Base-by-base conservation (phyloP, 1,140 invertebrate species). In the Pseudachorutes palmiensis region DNA sequence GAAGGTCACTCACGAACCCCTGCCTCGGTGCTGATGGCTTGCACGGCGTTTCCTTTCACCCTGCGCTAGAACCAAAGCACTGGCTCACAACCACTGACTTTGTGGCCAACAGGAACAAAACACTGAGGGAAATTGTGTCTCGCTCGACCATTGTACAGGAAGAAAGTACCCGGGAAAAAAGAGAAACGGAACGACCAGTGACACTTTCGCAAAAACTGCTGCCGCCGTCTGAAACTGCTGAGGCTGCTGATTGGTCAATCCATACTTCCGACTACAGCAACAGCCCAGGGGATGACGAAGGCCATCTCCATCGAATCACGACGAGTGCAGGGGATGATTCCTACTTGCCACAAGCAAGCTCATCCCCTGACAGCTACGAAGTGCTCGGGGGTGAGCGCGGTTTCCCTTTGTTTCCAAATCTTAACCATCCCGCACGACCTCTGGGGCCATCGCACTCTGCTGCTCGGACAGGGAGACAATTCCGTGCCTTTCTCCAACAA, bases 21-120 rank as follows among this genome's bases (percentile, higher is more conserved):
- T 76, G 75, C 61, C 49, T 76, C 12, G 75, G 75, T 31, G 75
- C 75, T 48, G 75, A 76, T 68, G 75, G 75, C 49, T 73, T 76
- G 29, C 74, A 73, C 57, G 75, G 75, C 31, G 71, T 76, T 32
- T 70, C 73, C 33, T 76, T 76, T 62, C 73, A 72, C 49, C 75
- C 75, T 2, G 67, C 75, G 5, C 63, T 76, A 24, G 70, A 71
- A 24, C 74, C 71, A 2, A 72, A 72, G 57, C 24, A 62, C 2
- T 64, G 63, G 31, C 62, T 69, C 29, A 16, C 57, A 0, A 68
- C 58, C 2, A 60, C 70, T 9, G 72, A 76, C 22, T 69, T 59
- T 45, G 62, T 71, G 0, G 60, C 57, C 2, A 66, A 70, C 49
- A 30, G 75, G 33, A 73, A 75, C 29, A 63, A 68, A 9, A 74